Percentiles rank a stretch among this genome's conserved stretches.
Evolutionary conservation across 2,888 invertebrate genomes (phyloP).

Genomic region (Lasioglossum malachurum): DNA sequence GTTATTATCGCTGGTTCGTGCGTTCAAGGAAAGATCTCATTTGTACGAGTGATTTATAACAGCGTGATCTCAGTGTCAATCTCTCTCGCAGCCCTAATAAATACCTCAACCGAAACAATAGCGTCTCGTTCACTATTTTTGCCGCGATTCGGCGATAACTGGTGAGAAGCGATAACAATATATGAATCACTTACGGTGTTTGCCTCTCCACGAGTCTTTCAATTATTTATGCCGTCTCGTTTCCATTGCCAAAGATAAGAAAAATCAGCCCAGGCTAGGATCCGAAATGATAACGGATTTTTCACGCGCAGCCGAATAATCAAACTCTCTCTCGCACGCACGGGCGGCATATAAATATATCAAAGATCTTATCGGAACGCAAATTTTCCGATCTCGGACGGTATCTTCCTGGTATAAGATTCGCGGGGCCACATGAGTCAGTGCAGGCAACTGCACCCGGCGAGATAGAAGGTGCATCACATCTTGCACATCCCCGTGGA

Average conservation of each 20-base stretch:
- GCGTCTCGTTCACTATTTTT: constrained; percentile 44
- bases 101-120: constrained; percentile 39
- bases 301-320: constrained; percentile 50
- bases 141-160: constrained; percentile 58
- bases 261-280: constrained; percentile 26
- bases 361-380: constrained; percentile 66
- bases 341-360: constrained; percentile 63
- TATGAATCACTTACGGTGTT: constrained; percentile 59
- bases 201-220: constrained; percentile 50
- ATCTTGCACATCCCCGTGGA: constrained; percentile 12
- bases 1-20: not conserved
- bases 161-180: not conserved
- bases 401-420: constrained; percentile 48
- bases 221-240: constrained; percentile 15
- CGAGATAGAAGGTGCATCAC: constrained; percentile 28
- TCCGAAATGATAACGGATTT: constrained; percentile 46
- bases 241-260: constrained; percentile 33
- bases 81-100: constrained; percentile 50
- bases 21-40: not conserved
- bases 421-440: constrained; percentile 39
- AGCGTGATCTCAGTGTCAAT: constrained; percentile 11
- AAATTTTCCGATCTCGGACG: constrained; percentile 58
- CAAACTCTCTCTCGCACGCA: constrained; percentile 43
- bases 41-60: not conserved
- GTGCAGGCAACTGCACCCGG: constrained; percentile 27